Evolutionary conservation across 2,888 invertebrate species (phyloP).

Genomic region (Dicycla oo): DNA sequence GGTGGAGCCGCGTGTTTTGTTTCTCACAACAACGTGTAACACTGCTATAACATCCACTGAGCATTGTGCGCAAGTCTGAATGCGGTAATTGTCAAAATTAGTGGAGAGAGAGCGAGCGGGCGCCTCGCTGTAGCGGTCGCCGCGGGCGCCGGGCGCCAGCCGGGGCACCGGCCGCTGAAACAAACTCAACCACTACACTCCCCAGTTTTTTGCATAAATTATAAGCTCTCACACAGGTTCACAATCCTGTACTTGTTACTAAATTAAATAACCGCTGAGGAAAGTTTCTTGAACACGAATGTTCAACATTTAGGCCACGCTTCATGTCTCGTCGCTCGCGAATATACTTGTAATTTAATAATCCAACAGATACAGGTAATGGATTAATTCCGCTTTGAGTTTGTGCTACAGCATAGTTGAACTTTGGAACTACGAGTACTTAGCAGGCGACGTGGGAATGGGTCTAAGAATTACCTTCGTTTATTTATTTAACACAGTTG

Average conservation of each 20-base stretch:
- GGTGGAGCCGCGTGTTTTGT: neutral
- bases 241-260: constrained; percentile 18
- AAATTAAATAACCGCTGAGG: constrained; percentile 48
- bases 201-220: constrained; percentile 39
- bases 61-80: neutral
- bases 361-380: constrained; percentile 52
- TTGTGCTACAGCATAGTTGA: constrained; percentile 20
- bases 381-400: constrained; percentile 39
- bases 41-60: neutral
- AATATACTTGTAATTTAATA: constrained; percentile 48
- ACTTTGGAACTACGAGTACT: constrained; percentile 49
- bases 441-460: constrained; percentile 8
- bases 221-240: constrained; percentile 34
- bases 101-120: constrained; percentile 6
- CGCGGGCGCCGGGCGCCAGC: neutral
- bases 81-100: constrained; percentile 10
- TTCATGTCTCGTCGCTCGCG: constrained; percentile 24
- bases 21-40: neutral
- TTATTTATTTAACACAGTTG: too few species aligned
- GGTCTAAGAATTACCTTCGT: constrained; percentile 5
- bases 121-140: neutral
- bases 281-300: constrained; percentile 21
- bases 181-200: constrained; percentile 6
- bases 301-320: constrained; percentile 33
- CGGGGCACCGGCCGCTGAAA: neutral